Conservation (phyloP, 2,888 invertebrate genomes). For the Xylota sylvarum region DNA sequence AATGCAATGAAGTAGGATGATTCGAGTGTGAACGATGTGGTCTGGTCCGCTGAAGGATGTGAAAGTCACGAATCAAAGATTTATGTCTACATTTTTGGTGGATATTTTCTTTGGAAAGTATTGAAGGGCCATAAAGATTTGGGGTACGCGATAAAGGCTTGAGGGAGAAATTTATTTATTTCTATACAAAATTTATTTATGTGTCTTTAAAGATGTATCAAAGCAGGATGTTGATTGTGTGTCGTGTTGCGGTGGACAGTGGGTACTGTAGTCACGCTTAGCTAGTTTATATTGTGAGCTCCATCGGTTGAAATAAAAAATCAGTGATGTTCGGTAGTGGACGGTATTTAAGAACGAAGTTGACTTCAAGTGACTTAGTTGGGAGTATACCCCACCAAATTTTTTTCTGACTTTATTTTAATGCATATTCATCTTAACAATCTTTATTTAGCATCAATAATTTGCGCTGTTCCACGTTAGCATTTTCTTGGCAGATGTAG, state of each 20-base stretch:
- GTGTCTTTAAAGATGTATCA: not conserved
- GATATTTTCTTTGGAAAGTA: slow-evolving; percentile 64
- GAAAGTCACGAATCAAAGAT: slow-evolving; percentile 63
- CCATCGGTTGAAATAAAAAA: too few relatives aligned
- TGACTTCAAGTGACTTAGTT: too few relatives aligned
- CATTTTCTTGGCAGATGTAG: too few relatives aligned
- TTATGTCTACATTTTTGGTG: slow-evolving; percentile 53
- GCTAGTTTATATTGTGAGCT: too few relatives aligned
- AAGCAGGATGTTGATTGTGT: not conserved
- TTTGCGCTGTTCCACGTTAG: too few relatives aligned
- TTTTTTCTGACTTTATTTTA: too few relatives aligned
- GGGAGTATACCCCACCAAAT: too few relatives aligned
- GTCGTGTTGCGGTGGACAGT: not conserved
- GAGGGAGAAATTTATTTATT: slow-evolving; percentile 22
- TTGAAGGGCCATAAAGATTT: slow-evolving; percentile 71
- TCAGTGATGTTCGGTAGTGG: too few relatives aligned
- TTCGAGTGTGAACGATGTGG: slow-evolving; percentile 35
- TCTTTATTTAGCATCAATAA: too few relatives aligned
- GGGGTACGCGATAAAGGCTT: slow-evolving; percentile 43
- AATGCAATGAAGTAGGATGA: slow-evolving; percentile 59
- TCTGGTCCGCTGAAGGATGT: slow-evolving; percentile 44
- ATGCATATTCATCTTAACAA: too few relatives aligned
- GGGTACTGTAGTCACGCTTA: too few relatives aligned
- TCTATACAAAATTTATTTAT: not conserved
- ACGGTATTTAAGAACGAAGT: too few relatives aligned